phyloP scores from a whole-genome alignment of 2,113 vertebrate genomes.

The Python bivittatus region DNA sequence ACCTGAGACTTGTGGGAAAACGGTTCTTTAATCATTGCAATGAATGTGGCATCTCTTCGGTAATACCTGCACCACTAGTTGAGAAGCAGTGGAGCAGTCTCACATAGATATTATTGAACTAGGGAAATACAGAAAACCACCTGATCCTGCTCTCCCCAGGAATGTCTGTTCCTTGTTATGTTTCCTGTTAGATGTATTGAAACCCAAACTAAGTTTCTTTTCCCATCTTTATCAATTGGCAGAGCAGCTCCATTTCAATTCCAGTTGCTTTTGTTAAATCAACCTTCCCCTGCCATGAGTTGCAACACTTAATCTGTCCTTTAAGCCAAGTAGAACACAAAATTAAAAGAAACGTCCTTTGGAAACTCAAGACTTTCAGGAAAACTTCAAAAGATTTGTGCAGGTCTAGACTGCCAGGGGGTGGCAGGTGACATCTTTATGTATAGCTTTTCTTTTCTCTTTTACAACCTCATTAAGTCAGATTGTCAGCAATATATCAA shows the following conservation, averaged over 20 bases:
- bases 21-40: neutral
- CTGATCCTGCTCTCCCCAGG: neutral
- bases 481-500: neutral
- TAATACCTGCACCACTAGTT: neutral
- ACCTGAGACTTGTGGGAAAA: neutral
- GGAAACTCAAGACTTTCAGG: conserved; percentile 13
- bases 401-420: conserved; percentile 17
- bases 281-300: neutral
- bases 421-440: conserved; percentile 15
- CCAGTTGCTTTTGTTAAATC: neutral
- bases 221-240: neutral
- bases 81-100: neutral
- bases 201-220: neutral
- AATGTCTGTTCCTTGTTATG: neutral
- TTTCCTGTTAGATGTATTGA: neutral
- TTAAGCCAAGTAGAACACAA: neutral
- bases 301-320: neutral
- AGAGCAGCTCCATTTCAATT: neutral
- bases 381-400: neutral
- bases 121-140: neutral
- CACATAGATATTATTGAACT: neutral
- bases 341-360: neutral
- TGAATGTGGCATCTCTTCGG: neutral
- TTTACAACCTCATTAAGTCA: neutral
- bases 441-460: neutral